phyloP scores from a whole-genome alignment of 2,113 vertebrate species.

The Fregata magnificens region DNA sequence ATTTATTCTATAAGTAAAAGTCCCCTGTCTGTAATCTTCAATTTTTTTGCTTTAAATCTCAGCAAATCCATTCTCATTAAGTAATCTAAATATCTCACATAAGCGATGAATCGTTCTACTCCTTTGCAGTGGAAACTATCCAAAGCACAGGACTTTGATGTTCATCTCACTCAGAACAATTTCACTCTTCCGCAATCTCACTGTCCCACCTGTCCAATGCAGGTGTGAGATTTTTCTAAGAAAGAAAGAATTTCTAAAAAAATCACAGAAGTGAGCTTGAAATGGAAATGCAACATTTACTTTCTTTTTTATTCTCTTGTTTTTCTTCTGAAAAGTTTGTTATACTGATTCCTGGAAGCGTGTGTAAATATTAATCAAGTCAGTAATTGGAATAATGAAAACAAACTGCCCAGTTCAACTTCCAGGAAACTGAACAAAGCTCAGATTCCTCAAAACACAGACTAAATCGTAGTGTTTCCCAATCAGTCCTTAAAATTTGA shows the following conservation, averaged over 20 bases:
- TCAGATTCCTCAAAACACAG: neutral
- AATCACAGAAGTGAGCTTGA: neutral
- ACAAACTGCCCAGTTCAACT: neutral
- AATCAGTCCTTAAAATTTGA: neutral
- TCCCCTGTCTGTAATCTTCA: neutral
- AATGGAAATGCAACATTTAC: neutral
- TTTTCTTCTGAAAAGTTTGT: neutral
- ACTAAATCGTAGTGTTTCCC: neutral
- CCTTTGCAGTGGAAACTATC: neutral
- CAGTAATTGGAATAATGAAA: neutral
- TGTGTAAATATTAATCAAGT: neutral
- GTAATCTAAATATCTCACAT: neutral
- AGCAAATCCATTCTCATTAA: conserved; percentile 24
- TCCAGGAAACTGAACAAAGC: neutral
- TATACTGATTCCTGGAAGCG: neutral
- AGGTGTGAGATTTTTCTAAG: neutral
- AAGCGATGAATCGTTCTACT: neutral
- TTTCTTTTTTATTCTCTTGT: neutral
- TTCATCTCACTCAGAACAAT: neutral
- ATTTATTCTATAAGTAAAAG: neutral
- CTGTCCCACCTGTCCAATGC: neutral
- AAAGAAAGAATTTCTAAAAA: neutral
- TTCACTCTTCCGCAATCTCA: neutral
- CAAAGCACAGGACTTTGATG: neutral
- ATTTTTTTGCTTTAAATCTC: conserved; percentile 6